Conservation (phyloP, 2,797 vertebrate genomes). For the Tragelaphus eurycerus region DNA sequence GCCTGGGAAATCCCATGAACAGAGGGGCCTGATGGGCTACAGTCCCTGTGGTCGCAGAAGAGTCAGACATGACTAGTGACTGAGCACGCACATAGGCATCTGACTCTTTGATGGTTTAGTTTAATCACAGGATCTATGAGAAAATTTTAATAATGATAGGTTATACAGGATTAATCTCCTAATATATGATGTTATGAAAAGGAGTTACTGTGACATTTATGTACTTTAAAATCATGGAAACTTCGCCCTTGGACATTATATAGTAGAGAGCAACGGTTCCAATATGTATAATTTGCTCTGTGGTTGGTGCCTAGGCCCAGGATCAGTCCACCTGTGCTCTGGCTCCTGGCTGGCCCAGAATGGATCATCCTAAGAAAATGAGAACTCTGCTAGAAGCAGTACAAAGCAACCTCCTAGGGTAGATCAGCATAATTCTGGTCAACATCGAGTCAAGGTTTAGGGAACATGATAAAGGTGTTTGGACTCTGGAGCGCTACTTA, state of each 20-base stretch:
- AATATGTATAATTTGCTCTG: not conserved
- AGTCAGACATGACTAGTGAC: not conserved
- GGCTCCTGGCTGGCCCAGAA: not conserved
- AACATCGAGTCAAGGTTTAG: not conserved
- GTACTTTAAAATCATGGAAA: not conserved
- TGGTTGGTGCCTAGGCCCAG: not conserved
- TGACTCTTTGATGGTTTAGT: not conserved
- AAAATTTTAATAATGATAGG: slow-evolving; percentile 53
- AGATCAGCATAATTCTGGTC: not conserved
- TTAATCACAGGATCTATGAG: slow-evolving; percentile 7
- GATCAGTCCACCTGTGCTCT: not conserved
- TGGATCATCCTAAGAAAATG: not conserved
- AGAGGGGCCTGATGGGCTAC: not conserved
- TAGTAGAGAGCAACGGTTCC: not conserved
- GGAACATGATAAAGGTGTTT: not conserved
- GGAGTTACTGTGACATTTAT: not conserved
- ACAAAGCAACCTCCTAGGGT: not conserved
- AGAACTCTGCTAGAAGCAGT: not conserved
- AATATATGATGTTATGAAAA: slow-evolving; percentile 26
- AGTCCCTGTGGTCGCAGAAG: not conserved
- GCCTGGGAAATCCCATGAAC: not conserved
- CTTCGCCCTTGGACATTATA: not conserved
- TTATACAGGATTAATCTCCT: slow-evolving; percentile 26
- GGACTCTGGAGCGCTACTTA: not conserved
- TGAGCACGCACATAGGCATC: not conserved